Evolutionary conservation across 2,113 vertebrate genomes (phyloP), one percentile per base, ranked within the genome.

Genomic region (Etheostoma spectabile): DNA sequence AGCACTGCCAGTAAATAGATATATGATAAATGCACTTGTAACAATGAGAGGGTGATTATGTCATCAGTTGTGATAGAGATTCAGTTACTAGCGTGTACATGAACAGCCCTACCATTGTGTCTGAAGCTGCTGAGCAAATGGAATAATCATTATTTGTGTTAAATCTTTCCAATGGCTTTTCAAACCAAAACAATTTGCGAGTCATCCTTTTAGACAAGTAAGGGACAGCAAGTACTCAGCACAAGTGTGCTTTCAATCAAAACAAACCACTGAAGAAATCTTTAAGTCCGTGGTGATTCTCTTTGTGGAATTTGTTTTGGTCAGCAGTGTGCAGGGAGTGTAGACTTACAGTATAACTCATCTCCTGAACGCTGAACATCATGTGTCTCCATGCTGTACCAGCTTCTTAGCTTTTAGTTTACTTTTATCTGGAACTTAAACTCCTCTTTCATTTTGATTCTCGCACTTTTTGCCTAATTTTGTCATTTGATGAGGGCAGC

Each of bases 201-300:
- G 45, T 57, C 46, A 15, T 22, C 46, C 30, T 53, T 82, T 48
- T 60, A 65, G 69, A 22, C 11, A 35, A 61, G n/a, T 46, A 63
- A 55, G 8, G 8, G 48, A 68, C 38, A 72, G 38, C 6, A 64
- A 80, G 27, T 49, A 5, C 56, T 69, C 18, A 24, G 21, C 24
- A 60, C 19, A 61, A 78, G 67, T 45, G 56, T 74, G 45, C 55
- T 67, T 62, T 75, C 19, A 35, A 45, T 80, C 59, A 87, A 84
- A 79, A 65, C 45, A 89, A 85, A 71, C 61, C 62, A 10, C 75
- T 74, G 68, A 74, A 74, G 74, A 64, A 64, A 80, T 66, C 38
- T 45, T 55, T 22, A 33, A 30, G 21, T n/a, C 19, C 53, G 48
- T 2, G 2, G 22, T 71, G 56, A 69, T 57, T 42, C 42, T 57